Base-by-base conservation (phyloP, 2,113 vertebrate species). In the Rhabdornis inornatus region DNA sequence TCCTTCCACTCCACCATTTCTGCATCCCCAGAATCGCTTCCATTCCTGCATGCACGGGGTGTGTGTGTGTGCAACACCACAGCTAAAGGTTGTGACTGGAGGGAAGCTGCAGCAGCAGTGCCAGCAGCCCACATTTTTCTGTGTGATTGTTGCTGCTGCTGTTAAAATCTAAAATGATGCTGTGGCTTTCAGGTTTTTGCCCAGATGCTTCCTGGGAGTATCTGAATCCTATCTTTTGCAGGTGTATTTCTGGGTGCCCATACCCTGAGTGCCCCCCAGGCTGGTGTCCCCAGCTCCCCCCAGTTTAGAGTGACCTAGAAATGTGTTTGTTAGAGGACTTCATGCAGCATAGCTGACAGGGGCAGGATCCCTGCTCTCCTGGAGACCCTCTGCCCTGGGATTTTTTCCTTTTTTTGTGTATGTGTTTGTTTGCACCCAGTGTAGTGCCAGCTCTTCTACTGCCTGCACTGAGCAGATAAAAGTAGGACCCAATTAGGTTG, bases 1-100 rank as follows among this genome's bases (percentile, higher is more conserved):
- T 75, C 52, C 65, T 95, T 63, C 82, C 68, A 17, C 60, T 91
- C 97, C 95, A 95, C 96, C 89, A 96, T 97, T 96, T 97, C 93
- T 94, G 57, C 20, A 93, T 70, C 82, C 83, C 84, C 91, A 24
- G 0, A 70, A 84, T 45, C 12, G 8, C 45, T 95, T 86, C 16
- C 52, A 7, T 61, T 88, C 87, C 90, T 89, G 20, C 61, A 15
- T n/a, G 63, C 74, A 59, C 59, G 18, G 47, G 31, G 68, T 37
- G 60, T 21, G 22, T 33, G 47, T 40, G 42, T 68, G 85, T 84
- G 75, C 56, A 75, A n/a, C 47, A n/a, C 47, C 79, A 60, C 52
- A 47, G 83, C 59, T 27, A 39, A 60, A 92, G 95, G 66, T 21
- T 35, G 60, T 13, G 56, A 70, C 81, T 9, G 28, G 49, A 89